Evolutionary conservation across 2,888 invertebrate genomes (phyloP).

Genomic region (Pyrocoelia pectoralis): DNA sequence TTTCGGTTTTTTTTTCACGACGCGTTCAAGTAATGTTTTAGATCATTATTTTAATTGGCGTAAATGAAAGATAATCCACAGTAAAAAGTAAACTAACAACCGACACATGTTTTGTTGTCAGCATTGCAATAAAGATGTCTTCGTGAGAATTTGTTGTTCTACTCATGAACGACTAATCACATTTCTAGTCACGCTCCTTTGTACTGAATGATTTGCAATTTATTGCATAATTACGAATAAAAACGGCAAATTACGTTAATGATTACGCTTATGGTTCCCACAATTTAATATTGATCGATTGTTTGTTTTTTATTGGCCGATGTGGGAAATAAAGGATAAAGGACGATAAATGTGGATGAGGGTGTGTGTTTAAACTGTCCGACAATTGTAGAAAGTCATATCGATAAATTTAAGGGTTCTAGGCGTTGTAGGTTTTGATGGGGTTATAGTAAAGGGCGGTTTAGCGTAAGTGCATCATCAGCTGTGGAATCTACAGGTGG

Average conservation of each 20-base stretch:
- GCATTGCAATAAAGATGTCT: constrained; percentile 40
- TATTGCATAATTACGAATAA: constrained; percentile 27
- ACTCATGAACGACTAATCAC: constrained; percentile 38
- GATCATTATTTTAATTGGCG: background rate
- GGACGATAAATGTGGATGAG: background rate
- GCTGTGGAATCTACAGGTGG: constrained; percentile 47
- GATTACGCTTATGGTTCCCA: background rate
- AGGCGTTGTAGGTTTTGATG: constrained; percentile 26
- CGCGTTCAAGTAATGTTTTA: background rate
- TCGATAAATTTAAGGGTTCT: constrained; percentile 30
- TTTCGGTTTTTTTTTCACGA: too few relatives aligned
- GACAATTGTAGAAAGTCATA: constrained; percentile 23
- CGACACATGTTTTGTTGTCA: constrained; percentile 28
- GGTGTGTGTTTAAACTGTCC: background rate
- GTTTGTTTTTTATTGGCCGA: background rate
- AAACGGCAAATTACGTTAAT: constrained; percentile 9
- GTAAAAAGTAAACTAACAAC: background rate
- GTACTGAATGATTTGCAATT: constrained; percentile 30
- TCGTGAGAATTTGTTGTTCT: constrained; percentile 36
- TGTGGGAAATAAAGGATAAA: background rate
- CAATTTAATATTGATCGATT: background rate
- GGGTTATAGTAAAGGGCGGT: constrained; percentile 30
- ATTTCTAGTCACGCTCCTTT: constrained; percentile 39
- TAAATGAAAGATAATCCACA: background rate
- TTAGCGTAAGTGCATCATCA: constrained; percentile 38